Evolutionary conservation across 2,888 invertebrate genomes (phyloP).

Genomic region (Lissonota sp.): DNA sequence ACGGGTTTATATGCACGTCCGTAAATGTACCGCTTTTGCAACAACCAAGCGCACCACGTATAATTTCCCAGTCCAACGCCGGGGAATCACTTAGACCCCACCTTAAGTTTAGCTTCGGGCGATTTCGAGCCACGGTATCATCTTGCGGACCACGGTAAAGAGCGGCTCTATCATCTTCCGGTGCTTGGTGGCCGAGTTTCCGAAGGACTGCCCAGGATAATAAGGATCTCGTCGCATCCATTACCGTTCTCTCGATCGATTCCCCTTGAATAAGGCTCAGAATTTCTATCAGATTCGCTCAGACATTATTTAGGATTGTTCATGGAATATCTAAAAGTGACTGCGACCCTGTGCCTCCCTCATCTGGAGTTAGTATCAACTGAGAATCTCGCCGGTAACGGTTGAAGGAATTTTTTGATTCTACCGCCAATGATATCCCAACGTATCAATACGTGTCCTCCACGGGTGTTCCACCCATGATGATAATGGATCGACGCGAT

Average conservation of each 20-base stretch:
- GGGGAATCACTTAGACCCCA: conserved; percentile 46
- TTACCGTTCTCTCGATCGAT: conserved; percentile 26
- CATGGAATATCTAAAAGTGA: too few relatives aligned
- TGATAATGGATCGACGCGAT: conserved; percentile 37
- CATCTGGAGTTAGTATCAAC: not conserved
- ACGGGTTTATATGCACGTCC: conserved; percentile 10
- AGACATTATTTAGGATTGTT: too few relatives aligned
- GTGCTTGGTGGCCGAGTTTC: conserved; percentile 47
- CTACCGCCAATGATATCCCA: not conserved
- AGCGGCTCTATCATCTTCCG: conserved; percentile 46
- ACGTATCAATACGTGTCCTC: conserved; percentile 9
- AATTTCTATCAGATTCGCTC: too few relatives aligned
- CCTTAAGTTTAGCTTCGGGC: conserved; percentile 42
- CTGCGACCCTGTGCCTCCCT: too few relatives aligned
- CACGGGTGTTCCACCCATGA: conserved; percentile 40
- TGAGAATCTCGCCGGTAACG: not conserved
- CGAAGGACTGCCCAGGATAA: conserved; percentile 33
- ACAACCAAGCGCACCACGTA: conserved; percentile 38
- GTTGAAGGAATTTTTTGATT: conserved; percentile 23
- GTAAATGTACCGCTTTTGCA: conserved; percentile 39
- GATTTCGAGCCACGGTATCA: conserved; percentile 31
- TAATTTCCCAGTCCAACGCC: conserved; percentile 42
- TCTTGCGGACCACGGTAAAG: conserved; percentile 8
- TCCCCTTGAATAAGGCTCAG: not conserved
- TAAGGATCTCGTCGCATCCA: conserved; percentile 12